Conservation (phyloP, 2,797 vertebrate species). For the Coregonus sp. region DNA sequence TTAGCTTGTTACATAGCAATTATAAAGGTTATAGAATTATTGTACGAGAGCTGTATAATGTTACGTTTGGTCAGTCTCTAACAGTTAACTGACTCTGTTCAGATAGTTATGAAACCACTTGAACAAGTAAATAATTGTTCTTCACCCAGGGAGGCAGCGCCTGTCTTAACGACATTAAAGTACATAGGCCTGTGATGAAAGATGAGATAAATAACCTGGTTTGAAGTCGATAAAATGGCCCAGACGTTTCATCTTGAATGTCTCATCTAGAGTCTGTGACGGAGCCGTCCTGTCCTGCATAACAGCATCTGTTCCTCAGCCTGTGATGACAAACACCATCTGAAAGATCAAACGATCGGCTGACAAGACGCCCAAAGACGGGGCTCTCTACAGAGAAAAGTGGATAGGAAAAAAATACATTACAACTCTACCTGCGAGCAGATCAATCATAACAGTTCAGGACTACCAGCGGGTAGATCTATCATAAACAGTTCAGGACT, state of each 20-base stretch:
- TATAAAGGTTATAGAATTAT: not conserved
- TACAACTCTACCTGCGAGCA: not conserved
- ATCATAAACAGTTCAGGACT: not conserved
- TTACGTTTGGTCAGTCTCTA: not conserved
- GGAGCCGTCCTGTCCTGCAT: not conserved
- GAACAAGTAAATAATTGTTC: not conserved
- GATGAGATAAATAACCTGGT: not conserved
- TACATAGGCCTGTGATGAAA: not conserved
- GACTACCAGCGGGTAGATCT: not conserved
- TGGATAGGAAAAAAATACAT: not conserved
- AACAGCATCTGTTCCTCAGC: slow-evolving; percentile 3
- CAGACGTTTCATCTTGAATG: not conserved
- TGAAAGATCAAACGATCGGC: not conserved
- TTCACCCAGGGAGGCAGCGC: not conserved
- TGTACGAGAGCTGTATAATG: not conserved
- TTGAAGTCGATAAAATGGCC: not conserved
- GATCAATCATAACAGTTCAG: too few relatives aligned
- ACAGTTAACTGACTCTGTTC: not conserved
- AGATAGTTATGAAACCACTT: not conserved
- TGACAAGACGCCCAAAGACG: not conserved
- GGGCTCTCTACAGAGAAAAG: not conserved
- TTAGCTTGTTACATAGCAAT: not conserved
- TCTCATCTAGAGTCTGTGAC: not conserved
- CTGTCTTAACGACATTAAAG: not conserved
- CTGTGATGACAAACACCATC: slow-evolving; percentile 1